Evolutionary conservation across 2,888 invertebrate species (phyloP).

Genomic region (Eilema griseolum): DNA sequence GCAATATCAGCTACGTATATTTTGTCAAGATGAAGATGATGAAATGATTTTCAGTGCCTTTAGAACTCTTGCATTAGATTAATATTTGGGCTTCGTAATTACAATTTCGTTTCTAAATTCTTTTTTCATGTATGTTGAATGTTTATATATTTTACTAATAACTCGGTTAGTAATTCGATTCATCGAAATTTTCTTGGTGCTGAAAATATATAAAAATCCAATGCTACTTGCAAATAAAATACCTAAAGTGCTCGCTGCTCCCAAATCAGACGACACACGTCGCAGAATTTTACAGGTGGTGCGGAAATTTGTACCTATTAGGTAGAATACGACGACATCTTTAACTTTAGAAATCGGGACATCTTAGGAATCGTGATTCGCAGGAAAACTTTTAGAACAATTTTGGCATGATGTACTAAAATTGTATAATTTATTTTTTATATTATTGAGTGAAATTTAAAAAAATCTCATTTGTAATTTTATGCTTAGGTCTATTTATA

Average conservation of each 20-base stretch:
- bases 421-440: neutral
- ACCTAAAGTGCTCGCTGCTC: neutral
- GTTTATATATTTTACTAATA: neutral
- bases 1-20: neutral
- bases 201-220: neutral
- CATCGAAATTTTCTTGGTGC: neutral
- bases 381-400: neutral
- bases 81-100: too few relatives aligned
- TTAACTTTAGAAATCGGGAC: neutral
- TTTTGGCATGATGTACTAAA: neutral
- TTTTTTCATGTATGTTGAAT: neutral
- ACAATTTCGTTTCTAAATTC: neutral
- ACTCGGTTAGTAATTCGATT: neutral
- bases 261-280: slow-evolving; percentile 3
- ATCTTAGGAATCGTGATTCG: neutral
- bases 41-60: neutral
- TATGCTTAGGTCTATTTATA: too few relatives aligned
- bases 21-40: neutral
- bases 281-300: neutral
- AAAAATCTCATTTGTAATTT: too few relatives aligned
- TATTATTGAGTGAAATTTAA: too few relatives aligned
- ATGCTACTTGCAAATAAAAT: neutral
- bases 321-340: neutral
- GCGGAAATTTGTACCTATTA: slow-evolving; percentile 1
- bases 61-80: neutral